phyloP scores from a whole-genome alignment of 2,113 vertebrate species.

The Semnopithecus entellus region DNA sequence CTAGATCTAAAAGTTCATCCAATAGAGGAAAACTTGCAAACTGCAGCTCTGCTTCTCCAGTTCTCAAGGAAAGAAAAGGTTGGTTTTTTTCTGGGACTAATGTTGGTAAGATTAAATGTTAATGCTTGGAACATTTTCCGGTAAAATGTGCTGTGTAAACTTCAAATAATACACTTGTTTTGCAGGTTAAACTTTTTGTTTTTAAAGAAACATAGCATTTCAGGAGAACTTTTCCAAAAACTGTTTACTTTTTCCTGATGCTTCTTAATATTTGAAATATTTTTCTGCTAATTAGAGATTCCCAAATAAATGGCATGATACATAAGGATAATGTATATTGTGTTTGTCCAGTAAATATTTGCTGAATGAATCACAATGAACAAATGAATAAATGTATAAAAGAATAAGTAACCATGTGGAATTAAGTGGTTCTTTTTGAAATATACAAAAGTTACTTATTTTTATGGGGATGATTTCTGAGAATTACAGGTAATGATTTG shows the following conservation, averaged over 20 bases:
- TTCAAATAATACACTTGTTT: neutral
- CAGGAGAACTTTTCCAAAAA: neutral
- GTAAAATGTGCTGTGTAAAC: neutral
- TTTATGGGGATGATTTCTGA: neutral
- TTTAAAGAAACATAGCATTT: neutral
- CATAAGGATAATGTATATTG: neutral
- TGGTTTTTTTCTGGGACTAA: neutral
- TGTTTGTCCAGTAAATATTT: conserved; percentile 39
- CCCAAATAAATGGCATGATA: neutral
- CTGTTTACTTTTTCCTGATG: conserved; percentile 1
- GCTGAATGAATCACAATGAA: conserved; percentile 20
- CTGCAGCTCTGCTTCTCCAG: neutral
- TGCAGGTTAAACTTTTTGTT: neutral
- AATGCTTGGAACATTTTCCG: neutral
- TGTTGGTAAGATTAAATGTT: neutral
- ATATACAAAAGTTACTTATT: neutral
- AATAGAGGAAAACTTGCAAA: neutral
- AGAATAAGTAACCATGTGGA: neutral
- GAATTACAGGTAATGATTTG: neutral
- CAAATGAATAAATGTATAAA: neutral
- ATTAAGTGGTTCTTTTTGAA: neutral
- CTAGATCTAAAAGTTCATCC: neutral
- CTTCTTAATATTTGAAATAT: neutral
- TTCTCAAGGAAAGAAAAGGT: neutral
- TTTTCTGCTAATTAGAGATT: conserved; percentile 17